Base-by-base conservation (phyloP, 2,113 vertebrate genomes). In the Pelvicachromis taeniatus region DNA sequence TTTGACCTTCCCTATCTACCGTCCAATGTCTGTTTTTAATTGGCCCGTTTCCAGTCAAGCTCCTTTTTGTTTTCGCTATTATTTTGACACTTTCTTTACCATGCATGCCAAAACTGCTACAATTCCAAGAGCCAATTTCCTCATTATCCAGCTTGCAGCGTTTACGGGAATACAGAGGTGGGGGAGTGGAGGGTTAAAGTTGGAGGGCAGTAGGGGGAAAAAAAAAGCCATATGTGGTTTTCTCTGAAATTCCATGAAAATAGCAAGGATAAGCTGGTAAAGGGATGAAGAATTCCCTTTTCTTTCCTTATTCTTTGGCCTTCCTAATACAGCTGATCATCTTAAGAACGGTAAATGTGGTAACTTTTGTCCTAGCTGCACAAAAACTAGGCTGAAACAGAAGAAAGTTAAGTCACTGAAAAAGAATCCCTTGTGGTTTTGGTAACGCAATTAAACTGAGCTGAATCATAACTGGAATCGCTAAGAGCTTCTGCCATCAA, bases 121-220 rank as follows among this genome's bases (percentile, higher is more conserved):
- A 10, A 78, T 87, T 91, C 90, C 90, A 92, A 87, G 82, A 84
- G 75, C 78, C 80, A 87, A 88, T 91, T 90, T 90, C 87, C 77
- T 89, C 85, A 89, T 89, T 88, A 93, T 88, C 80, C 90, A 80
- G 84, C 81, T 89, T 56, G 75, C 68, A 87, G 78, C 78, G 52
- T 68, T 92, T 92, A 93, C 88, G 87, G 91, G 92, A 94, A 94
- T 53, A 89, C 83, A 63, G 82, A 85, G 85, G 81, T 77, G 91
- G 80, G 86, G 68, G 83, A 31, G 82, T 23, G 80, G 82, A 84
- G 83, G 80, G 86, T 87, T 85, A 91, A 88, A 82, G 77, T 86
- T 85, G 86, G 83, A 85, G 48, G 55, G 85, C 90, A 92, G 79
- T 87, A 63, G 92, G 82, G 90, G 90, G n/a, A 42, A 90, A 4